phyloP scores from a whole-genome alignment of 2,888 invertebrate species.

The Cataglyphis rosenhaueri region DNA sequence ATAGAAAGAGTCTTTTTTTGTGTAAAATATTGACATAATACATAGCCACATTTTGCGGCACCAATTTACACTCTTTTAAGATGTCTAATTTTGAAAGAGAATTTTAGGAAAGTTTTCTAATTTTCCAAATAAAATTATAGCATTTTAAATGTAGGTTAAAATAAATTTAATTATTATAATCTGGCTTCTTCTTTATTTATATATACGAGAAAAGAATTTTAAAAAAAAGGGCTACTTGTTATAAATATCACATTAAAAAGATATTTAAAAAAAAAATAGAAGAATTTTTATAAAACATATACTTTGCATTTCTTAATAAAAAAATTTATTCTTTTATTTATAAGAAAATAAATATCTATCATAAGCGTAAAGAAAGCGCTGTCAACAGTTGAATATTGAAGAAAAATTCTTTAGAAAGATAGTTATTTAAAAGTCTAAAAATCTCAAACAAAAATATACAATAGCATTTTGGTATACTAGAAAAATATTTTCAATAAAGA shows the following conservation, averaged over 20 bases:
- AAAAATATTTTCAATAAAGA: not conserved
- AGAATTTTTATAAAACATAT: not conserved
- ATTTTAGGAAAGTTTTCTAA: not conserved
- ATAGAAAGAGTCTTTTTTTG: too few relatives aligned
- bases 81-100: not conserved
- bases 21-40: not conserved
- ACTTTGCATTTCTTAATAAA: not conserved
- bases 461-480: not conserved
- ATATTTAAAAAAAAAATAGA: not conserved
- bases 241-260: not conserved
- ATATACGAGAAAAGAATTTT: not conserved
- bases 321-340: not conserved
- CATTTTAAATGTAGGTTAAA: not conserved
- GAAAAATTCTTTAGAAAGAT: not conserved
- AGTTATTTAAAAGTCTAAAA: not conserved
- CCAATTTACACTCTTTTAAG: not conserved
- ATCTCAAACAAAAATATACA: not conserved
- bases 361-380: not conserved
- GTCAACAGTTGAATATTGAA: not conserved
- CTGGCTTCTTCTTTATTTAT: not conserved
- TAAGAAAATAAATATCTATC: not conserved
- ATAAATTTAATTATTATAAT: not conserved
- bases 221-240: not conserved
- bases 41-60: not conserved
- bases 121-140: not conserved